Base-by-base conservation (phyloP, 2,797 vertebrate genomes). In the Microchirus variegatus region DNA sequence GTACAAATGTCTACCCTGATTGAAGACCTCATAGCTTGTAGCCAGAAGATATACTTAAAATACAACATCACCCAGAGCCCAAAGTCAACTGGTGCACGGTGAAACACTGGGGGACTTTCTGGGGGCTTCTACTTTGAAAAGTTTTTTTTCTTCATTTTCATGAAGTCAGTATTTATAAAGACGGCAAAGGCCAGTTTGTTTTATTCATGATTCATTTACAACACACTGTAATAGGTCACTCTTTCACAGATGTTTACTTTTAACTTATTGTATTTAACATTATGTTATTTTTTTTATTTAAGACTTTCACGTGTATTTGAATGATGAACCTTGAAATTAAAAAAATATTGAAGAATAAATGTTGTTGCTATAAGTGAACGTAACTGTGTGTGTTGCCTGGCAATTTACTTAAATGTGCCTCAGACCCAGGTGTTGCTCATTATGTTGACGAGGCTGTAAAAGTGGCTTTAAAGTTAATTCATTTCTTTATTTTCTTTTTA, bases 201-300 rank as follows among this genome's bases (percentile, higher is more conserved):
- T 31, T 31, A 31, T 31, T 31, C 22, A 7, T 31, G 8, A 31
- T 31, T 31, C 6, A 31, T 31, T 31, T 31, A 1, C 31, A 31
- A 31, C 31, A 1, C 31, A 31, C 5, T 31, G 31, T 31, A 31
- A 31, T 31, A 31, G 31, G 31, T 31, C 7, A 8, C 5, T 31
- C 31, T 31, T 31, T 31, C 6, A 4, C 31, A 31, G 5, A 31
- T 31, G 4, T 31, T 31, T 31, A 8, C 31, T 8, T 31, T 31
- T 31, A 31, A 31, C 31, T 48, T n/a, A 59, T 43, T 67, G 16
- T 80, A 83, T 80, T 77, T 81, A 74, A 75, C 22, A 22, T 22
- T 22, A 22, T 22, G 22, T 22, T 40, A 37, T 56, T 70, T 60
- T 31, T 31, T 81, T 48, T 59, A 48, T 22, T 48, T 48, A 46